Base-by-base conservation (phyloP, 2,888 invertebrate species). In the Patella pellucida region DNA sequence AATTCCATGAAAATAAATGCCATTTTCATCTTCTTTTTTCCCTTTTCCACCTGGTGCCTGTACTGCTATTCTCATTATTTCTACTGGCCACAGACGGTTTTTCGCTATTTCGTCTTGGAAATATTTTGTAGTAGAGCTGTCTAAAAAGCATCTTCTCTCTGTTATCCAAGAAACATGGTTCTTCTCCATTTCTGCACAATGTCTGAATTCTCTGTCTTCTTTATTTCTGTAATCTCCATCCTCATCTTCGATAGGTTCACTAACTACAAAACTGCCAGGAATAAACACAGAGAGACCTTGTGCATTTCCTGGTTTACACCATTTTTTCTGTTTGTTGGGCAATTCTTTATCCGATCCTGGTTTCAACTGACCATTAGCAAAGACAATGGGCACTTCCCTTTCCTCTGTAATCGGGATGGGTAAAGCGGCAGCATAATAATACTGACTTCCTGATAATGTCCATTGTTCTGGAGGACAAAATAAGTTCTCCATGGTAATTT, bases 131-230 rank as follows among this genome's bases (percentile, higher is more conserved):
- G 89, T 89, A 19, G 84, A 67, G 4, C 79, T 73, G 74, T 90
- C 90, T 74, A 91, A 77, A 79, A 86, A 90, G 75, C 88, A 90
- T 77, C 90, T 79, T 31, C 91, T 80, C 81, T 91, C 91, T 56
- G 88, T 88, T 78, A 90, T 91, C 91, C 91, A 91, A 5, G 85
- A 82, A n/a, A 90, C 86, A 41, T 90, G 80, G 73, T 86, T 85
- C 79, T 89, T 91, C 74, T 90, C 90, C 14, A 83, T 80, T 77
- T 91, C 91, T 19, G 90, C 80, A 0, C 79, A 69, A n/a, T 79
- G 81, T 56, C 90, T 80, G 78, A 88, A 89, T 69, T 91, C 90
- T n/a, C 85, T 74, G 69, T 91, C 90, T 15, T 90, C 90, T 76
- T 90, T 89, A 7, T 79, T 79, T 68, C 83, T 84, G 73, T 85